Evolutionary conservation across 2,113 vertebrate genomes (phyloP).

Genomic region (Ondatra zibethicus): DNA sequence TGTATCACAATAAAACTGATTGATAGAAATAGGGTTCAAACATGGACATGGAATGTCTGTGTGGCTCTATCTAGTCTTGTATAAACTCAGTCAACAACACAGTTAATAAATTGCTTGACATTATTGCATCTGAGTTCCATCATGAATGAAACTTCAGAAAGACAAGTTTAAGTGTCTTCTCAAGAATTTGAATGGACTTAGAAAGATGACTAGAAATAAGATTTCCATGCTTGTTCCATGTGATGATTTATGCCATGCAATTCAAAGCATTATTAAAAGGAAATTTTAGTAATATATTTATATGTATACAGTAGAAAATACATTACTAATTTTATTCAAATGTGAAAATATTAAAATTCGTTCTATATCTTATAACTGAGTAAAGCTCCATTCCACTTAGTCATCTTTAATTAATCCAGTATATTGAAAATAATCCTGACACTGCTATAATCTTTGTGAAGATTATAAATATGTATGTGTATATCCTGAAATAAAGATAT

Average conservation of each 20-base stretch:
- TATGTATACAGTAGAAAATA: slow-evolving; percentile 27
- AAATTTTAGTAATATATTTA: neutral
- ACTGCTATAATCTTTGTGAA: neutral
- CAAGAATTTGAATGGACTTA: slow-evolving; percentile 22
- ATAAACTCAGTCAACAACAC: neutral
- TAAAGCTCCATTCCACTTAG: neutral
- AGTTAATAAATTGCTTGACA: slow-evolving; percentile 32
- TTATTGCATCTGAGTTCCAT: slow-evolving; percentile 11
- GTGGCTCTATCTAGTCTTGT: neutral
- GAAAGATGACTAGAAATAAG: neutral
- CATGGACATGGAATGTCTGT: neutral
- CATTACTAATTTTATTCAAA: slow-evolving; percentile 26
- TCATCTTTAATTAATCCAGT: neutral
- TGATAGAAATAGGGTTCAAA: slow-evolving; percentile 8
- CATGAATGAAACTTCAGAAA: slow-evolving; percentile 6
- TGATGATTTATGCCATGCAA: slow-evolving; percentile 23
- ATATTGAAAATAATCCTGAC: neutral
- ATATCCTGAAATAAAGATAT: neutral
- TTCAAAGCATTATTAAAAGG: neutral
- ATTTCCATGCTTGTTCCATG: slow-evolving; percentile 30
- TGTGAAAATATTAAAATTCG: slow-evolving; percentile 24
- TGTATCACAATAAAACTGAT: slow-evolving; percentile 15
- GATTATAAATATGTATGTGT: neutral
- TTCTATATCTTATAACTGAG: slow-evolving; percentile 8
- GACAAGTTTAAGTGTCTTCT: slow-evolving; percentile 40